Evolutionary conservation across 2,113 vertebrate species (phyloP).

Genomic region (Xyliphius kryptos): DNA sequence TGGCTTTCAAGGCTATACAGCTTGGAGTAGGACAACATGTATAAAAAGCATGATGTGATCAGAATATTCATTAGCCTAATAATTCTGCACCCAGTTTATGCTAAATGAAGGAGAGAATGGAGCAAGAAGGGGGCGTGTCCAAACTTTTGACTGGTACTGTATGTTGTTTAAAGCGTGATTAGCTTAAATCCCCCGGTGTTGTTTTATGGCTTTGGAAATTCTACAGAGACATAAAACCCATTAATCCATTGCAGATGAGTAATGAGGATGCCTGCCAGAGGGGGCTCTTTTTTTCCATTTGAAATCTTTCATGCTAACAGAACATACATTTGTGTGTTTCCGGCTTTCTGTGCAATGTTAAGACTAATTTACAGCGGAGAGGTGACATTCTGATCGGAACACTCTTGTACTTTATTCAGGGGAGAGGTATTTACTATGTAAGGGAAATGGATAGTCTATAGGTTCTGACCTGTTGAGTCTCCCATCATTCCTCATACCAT

Average conservation of each 20-base stretch:
- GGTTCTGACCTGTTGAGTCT: constrained; percentile 56
- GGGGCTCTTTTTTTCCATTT: constrained; percentile 23
- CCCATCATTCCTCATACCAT: constrained; percentile 41
- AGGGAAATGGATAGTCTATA: constrained; percentile 56
- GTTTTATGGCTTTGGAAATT: constrained; percentile 66
- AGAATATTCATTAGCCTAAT: too few relatives aligned
- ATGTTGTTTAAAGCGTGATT: constrained; percentile 62
- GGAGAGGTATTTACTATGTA: constrained; percentile 56
- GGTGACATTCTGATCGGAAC: constrained; percentile 48
- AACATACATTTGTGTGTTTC: constrained; percentile 20
- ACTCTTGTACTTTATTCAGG: constrained; percentile 45
- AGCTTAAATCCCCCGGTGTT: constrained; percentile 62
- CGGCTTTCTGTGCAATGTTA: constrained; percentile 44
- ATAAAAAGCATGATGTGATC: too few relatives aligned
- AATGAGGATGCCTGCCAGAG: constrained; percentile 58
- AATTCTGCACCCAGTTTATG: too few relatives aligned
- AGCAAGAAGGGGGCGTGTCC: too few relatives aligned
- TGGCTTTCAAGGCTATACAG: too few relatives aligned
- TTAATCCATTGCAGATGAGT: constrained; percentile 72
- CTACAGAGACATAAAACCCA: constrained; percentile 62
- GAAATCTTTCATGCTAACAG: constrained; percentile 50
- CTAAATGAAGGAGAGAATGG: too few relatives aligned
- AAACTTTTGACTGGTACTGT: too few relatives aligned
- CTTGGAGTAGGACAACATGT: too few relatives aligned
- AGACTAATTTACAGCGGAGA: constrained; percentile 55